Evolutionary conservation across 2,888 invertebrate genomes (phyloP), one percentile per base, ranked within the genome.

Genomic region (Anthrax anthrax): DNA sequence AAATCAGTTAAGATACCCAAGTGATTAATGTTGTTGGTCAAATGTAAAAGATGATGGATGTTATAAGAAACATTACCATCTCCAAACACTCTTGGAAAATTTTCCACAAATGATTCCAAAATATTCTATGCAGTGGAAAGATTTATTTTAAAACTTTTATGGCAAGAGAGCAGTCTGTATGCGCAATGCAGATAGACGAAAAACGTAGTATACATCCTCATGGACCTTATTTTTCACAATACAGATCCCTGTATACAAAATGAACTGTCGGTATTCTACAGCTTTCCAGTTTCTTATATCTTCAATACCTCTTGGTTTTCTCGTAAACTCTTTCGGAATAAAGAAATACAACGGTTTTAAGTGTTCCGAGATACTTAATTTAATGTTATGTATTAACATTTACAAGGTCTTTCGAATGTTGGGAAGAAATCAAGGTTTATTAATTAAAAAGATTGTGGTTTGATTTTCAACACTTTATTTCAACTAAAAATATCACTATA

Each of bases 271-370:
- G 34, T 45, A 42, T 39, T 47, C 50, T 3, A 39, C 43, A 18
- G 54, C 50, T 39, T 51, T 52, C 51, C 52, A 54, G 10, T 47
- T 51, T 3, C 43, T 16, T 23, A 54, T 13, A 47, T 54, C 52
- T 8, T 52, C 44, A 4, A 52, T 49, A 32, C 40, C 16, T 17
- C 51, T 42, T 18, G 51, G 50, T 42, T 51, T 48, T 48, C 50
- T 47, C 8, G 39, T 27, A 37, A 54, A 54, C 10, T 53, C 51
- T 17, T 34, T 18, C 4, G 23, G 23, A 23, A 23, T 23, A 23
- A 23, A 23, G 8, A 8, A 23, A 23, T 23, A 23, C 23, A 23
- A 23, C 8, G 23, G 8, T 8, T 4, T 23, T 23, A 23, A 23
- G 8, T 23, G 23, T n/a, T n/a, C n/a, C n/a, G n/a, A n/a, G n/a